Conservation (phyloP, 2,113 vertebrate species). For the Strix aluco region DNA sequence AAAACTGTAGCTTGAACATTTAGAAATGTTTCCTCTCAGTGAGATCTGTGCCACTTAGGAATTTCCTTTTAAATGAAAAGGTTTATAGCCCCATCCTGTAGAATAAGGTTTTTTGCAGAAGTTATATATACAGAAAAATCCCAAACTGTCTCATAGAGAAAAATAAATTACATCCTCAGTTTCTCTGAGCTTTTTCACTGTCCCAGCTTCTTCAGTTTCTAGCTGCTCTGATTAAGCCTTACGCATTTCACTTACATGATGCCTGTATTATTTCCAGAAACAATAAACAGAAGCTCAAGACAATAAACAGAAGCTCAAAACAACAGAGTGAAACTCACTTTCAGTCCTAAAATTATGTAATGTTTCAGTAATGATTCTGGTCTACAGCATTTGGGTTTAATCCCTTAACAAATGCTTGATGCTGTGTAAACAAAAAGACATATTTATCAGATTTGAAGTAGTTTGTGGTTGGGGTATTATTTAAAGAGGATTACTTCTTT, state of each 20-base stretch:
- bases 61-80: neutral
- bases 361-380: neutral
- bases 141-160: neutral
- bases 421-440: conserved; percentile 23
- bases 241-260: neutral
- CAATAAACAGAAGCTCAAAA: neutral
- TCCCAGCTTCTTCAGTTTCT: neutral
- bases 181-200: neutral
- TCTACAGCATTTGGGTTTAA: neutral
- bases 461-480: conserved; percentile 30
- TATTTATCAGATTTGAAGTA: conserved; percentile 36
- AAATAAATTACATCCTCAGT: neutral
- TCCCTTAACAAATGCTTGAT: neutral
- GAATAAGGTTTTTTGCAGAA: neutral
- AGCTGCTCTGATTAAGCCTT: neutral
- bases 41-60: neutral
- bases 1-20: neutral
- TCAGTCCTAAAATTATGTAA: neutral
- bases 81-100: neutral
- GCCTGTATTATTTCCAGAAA: neutral
- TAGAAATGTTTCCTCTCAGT: neutral
- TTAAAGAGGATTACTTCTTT: conserved; percentile 48
- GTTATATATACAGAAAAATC: neutral
- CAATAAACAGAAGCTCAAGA: neutral
- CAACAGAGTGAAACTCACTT: neutral